Percentiles rank a stretch among this genome's conserved stretches.
phyloP scores from a whole-genome alignment of 2,797 vertebrate genomes.

The Urosaurus nigricauda region DNA sequence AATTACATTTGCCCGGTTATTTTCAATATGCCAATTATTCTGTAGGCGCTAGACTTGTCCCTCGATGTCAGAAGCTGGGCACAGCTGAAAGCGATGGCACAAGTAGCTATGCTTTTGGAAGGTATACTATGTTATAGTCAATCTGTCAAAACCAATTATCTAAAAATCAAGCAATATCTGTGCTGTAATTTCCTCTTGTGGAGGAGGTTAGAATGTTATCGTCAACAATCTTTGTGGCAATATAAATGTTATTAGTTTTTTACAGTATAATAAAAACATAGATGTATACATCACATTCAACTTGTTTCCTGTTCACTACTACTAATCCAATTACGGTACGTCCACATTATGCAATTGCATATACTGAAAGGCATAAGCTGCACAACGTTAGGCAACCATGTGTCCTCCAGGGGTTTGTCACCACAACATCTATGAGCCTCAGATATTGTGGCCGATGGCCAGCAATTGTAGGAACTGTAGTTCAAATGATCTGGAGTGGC shows the following conservation, averaged over 20 bases:
- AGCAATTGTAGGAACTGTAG: background rate
- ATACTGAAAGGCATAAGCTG: background rate
- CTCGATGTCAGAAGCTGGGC: conserved; percentile 39
- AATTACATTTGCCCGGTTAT: conserved; percentile 44
- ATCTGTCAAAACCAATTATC: background rate
- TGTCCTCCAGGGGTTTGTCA: background rate
- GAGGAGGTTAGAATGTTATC: background rate
- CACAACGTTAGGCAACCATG: background rate
- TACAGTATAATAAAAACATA: background rate
- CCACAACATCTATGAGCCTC: background rate
- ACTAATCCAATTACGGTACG: no score
- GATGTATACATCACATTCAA: background rate
- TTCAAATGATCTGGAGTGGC: background rate
- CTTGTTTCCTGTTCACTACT: background rate
- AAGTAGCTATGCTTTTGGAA: background rate
- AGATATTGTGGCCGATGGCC: background rate
- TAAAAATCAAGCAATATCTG: background rate
- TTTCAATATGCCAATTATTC: conserved; percentile 10
- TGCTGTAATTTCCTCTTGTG: conserved; percentile 13
- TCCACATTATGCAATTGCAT: background rate
- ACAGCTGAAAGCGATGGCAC: background rate
- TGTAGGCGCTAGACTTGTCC: background rate
- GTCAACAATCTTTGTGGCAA: conserved; percentile 35
- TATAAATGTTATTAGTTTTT: conserved; percentile 15
- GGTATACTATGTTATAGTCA: conserved; percentile 19